Percentiles rank a stretch among this genome's conserved stretches.
Evolutionary conservation across 2,797 vertebrate species (phyloP).

Genomic region (Spinus olivaceus): DNA sequence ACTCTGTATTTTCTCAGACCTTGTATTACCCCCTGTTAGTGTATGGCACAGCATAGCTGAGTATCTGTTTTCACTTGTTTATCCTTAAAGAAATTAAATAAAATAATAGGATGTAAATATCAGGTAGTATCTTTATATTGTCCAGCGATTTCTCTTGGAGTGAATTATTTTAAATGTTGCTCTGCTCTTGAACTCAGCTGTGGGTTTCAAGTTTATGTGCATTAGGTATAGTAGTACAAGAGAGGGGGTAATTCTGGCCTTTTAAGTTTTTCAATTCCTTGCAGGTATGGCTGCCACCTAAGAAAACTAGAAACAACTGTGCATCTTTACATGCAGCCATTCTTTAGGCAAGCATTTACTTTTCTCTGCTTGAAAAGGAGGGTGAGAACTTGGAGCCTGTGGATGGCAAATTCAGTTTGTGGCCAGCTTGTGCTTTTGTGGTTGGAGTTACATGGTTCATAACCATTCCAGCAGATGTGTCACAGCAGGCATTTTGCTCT

Average conservation of each 20-base stretch:
- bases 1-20: not conserved
- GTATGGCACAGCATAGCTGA: not conserved
- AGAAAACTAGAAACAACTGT: not conserved
- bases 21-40: not conserved
- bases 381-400: not conserved
- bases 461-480: not conserved
- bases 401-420: not conserved
- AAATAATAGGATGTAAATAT: not conserved
- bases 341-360: not conserved
- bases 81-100: not conserved
- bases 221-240: not conserved
- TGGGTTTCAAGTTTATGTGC: not conserved
- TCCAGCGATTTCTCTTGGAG: not conserved
- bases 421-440: not conserved
- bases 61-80: not conserved
- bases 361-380: not conserved
- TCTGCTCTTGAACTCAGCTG: not conserved
- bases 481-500: not conserved
- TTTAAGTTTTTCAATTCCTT: not conserved
- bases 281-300: not conserved
- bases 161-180: not conserved
- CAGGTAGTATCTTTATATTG: not conserved
- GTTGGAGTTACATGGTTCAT: not conserved
- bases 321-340: not conserved
- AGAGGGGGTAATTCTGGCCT: not conserved